These are phyloP conservation scores for Nanger granti DNA, from an alignment of 2,113 vertebrate genomes.

Conservation along the genomic window DNA sequence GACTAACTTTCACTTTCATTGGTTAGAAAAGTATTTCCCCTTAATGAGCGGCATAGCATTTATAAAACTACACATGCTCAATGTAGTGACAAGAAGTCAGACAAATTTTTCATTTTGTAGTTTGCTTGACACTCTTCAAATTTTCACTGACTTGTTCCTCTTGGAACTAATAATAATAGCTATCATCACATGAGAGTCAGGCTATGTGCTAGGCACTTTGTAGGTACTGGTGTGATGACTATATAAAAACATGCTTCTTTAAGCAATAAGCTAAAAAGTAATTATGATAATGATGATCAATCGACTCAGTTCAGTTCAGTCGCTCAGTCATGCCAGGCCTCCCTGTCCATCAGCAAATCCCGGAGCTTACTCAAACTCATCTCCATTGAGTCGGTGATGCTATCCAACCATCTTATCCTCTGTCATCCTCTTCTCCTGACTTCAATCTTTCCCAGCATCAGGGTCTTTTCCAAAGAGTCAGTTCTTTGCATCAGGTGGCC, in stretches of 20 bases:
- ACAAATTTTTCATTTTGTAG: not conserved
- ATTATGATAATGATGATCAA: not conserved
- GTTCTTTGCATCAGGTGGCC: not conserved
- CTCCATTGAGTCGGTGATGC: not conserved
- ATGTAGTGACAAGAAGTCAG: not conserved
- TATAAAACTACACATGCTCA: not conserved
- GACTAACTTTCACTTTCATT: not conserved
- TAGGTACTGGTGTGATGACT: not conserved
- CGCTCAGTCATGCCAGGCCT: fast-evolving
- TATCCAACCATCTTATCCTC: not conserved
- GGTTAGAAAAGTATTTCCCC: not conserved
- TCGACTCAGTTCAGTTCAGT: fast-evolving
- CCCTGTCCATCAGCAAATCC: not conserved
- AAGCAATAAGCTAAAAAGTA: not conserved
- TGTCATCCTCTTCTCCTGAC: not conserved
- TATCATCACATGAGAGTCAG: not conserved
- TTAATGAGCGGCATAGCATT: not conserved
- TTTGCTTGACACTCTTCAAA: not conserved
- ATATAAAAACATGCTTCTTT: not conserved
- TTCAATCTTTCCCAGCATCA: not conserved
- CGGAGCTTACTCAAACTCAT: not conserved
- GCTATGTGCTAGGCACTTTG: not conserved
- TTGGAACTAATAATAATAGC: not conserved
- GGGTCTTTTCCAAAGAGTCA: not conserved
- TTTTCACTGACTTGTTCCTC: not conserved